Base-by-base conservation (phyloP, 2,797 vertebrate species). In the Xerus rutilus region DNA sequence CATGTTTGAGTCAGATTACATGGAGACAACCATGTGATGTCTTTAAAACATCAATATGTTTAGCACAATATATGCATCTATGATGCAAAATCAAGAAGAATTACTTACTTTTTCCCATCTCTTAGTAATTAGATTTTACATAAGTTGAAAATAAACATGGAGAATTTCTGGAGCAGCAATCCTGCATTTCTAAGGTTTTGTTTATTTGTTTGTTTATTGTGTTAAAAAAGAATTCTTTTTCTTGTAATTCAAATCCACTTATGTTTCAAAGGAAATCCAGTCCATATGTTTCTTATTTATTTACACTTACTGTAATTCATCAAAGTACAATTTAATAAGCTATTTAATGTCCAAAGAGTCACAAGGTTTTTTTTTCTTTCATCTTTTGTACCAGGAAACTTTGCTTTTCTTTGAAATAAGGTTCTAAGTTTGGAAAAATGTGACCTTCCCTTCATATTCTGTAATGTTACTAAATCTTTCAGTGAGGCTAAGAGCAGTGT, bases 281-380 rank as follows among this genome's bases (percentile, higher is more conserved):
- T 96, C 93, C 97, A 96, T 97, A 97, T 97, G 96, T 82, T 97
- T 94, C 86, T 93, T 93, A 95, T 96, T 97, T 97, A 96, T 96
- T 97, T 96, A 96, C 18, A 79, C 96, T 97, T 95, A 94, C 78
- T 84, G 30, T 93, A 96, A 97, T 88, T 81, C 96, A 96, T 97
- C 97, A 97, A 97, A 97, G 93, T 87, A 14, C 64, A 95, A 69
- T 92, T 95, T 96, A 96, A 97, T 90, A 95, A 95, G 96, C 65
- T 89, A 93, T 93, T 96, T 93, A 92, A 87, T 96, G 81, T 96
- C 94, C 72, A 76, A 94, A 96, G 52, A 93, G 77, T 72, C 70
- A 94, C 59, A 86, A 88, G 73, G 23, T 32, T 76, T 94, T 94
- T 76, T 7, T 79, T 57, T 49, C 96, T 98, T 98, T 97, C 95